Conservation (phyloP, 2,888 invertebrate species). For the Piscicola geometra region DNA sequence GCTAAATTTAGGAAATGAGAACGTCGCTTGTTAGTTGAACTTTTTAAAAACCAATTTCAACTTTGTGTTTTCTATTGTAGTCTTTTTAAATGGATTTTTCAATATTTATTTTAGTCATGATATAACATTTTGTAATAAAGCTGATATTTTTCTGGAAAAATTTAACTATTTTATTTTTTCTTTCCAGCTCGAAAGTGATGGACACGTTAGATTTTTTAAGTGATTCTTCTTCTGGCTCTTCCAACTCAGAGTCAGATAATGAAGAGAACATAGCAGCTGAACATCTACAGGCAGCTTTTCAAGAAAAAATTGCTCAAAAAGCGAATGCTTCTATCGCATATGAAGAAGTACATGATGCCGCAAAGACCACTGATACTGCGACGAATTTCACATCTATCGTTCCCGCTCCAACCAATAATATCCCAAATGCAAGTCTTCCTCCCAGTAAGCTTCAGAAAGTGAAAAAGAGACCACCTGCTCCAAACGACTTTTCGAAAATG, state of each 20-base stretch:
- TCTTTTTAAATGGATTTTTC: background rate
- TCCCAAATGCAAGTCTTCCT: background rate
- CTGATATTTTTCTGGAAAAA: too few relatives aligned
- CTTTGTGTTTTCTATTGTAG: background rate
- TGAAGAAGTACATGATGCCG: background rate
- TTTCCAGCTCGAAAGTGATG: background rate
- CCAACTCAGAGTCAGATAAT: conserved; percentile 6
- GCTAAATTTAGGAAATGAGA: background rate
- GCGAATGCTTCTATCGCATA: background rate
- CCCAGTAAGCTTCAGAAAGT: background rate
- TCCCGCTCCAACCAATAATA: background rate
- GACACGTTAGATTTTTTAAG: conserved; percentile 13
- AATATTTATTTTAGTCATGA: too few relatives aligned
- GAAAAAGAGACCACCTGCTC: conserved; percentile 6
- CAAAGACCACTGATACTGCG: conserved; percentile 1
- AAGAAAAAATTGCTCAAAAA: conserved; percentile 17
- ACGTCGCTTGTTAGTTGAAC: background rate
- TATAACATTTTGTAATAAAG: too few relatives aligned
- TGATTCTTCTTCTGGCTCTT: conserved; percentile 11
- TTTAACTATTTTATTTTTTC: background rate
- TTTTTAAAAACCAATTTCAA: background rate
- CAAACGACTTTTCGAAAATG: background rate
- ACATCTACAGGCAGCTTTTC: conserved; percentile 6
- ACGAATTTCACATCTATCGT: background rate
- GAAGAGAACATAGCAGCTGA: conserved; percentile 10